These are phyloP conservation scores for Vanessa cardui DNA, from an alignment of 2,888 invertebrate species.

Conservation along the genomic window DNA sequence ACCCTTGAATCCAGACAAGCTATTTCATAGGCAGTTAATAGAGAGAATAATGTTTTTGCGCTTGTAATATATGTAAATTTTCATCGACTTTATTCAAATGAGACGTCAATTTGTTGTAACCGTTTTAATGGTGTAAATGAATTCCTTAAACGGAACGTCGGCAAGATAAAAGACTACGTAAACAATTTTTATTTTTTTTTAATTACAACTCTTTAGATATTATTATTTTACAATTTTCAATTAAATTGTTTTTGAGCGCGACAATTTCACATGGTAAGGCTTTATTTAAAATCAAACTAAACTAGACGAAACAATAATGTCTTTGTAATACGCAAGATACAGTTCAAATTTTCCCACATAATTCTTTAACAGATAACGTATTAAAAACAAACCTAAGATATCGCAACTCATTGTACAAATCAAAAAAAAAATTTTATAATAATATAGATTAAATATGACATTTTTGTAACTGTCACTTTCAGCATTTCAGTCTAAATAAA, in stretches of 20 bases:
- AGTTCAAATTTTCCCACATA: slow-evolving; percentile 6
- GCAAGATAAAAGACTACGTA: not conserved
- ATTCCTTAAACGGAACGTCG: not conserved
- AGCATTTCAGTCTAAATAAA: no score
- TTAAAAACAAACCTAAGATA: no score
- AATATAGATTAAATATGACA: no score
- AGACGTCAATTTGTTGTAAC: slow-evolving; percentile 2
- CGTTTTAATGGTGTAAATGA: slow-evolving; percentile 7
- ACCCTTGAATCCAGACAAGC: not conserved
- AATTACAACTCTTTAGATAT: not conserved
- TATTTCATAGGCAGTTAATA: not conserved
- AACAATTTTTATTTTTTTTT: no score
- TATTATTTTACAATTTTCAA: not conserved
- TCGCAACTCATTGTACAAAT: no score
- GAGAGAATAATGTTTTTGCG: slow-evolving; percentile 2
- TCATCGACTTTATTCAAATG: slow-evolving; percentile 1
- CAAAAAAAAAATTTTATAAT: no score
- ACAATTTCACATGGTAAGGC: no score
- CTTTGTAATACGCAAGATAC: not conserved
- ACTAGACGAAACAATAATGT: slow-evolving; percentile 1
- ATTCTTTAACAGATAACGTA: slow-evolving; percentile 2
- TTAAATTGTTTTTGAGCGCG: no score
- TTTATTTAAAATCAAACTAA: no score
- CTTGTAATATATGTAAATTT: slow-evolving; percentile 1
- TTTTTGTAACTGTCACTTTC: no score